Evolutionary conservation across 2,113 vertebrate genomes (phyloP).

Genomic region (Callipepla squamata): DNA sequence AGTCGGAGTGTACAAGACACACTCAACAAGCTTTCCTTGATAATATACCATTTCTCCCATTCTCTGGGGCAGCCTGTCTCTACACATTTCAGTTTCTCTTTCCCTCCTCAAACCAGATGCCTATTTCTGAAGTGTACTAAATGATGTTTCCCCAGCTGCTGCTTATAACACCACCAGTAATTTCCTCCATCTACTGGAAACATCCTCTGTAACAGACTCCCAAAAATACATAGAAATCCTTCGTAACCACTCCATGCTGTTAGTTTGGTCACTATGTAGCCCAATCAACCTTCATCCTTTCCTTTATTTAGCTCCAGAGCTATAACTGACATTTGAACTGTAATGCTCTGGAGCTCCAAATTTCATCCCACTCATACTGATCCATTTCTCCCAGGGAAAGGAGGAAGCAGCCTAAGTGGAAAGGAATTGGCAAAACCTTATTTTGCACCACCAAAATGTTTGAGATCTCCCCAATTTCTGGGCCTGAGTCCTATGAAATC

Average conservation of each 20-base stretch:
- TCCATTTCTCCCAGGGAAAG: neutral
- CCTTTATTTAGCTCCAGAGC: neutral
- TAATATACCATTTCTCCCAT: neutral
- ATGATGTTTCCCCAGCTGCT: neutral
- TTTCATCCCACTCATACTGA: neutral
- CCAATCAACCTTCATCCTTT: neutral
- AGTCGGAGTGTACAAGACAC: neutral
- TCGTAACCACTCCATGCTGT: fast-evolving
- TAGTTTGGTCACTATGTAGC: fast-evolving
- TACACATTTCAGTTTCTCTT: neutral
- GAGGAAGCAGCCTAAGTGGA: neutral
- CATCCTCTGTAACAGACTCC: neutral
- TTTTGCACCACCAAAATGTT: neutral
- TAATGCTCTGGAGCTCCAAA: neutral
- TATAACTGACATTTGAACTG: neutral
- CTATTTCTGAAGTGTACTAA: neutral
- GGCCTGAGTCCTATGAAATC: neutral
- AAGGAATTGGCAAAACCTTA: neutral
- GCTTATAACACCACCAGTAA: neutral
- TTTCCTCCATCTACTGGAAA: neutral
- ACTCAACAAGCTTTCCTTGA: neutral
- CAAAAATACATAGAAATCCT: neutral
- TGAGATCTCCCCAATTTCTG: neutral
- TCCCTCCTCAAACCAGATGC: neutral
- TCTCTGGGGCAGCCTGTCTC: neutral